Conservation (phyloP, 2,888 invertebrate genomes). For the Chloromyia formosa region DNA sequence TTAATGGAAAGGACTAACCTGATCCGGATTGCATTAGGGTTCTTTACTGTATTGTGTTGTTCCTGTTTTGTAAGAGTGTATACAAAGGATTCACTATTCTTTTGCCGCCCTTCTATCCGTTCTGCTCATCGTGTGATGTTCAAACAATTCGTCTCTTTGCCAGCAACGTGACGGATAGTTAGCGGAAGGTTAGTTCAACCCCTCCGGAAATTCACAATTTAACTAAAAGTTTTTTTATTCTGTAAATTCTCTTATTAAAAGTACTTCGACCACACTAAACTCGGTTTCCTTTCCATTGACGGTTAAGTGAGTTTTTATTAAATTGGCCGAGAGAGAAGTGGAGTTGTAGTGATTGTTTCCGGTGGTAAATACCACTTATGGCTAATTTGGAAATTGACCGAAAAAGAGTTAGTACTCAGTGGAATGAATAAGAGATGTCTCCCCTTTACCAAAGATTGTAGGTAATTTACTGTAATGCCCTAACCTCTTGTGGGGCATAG, state of each 20-base stretch:
- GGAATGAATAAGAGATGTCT: too few relatives aligned
- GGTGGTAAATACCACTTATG: conserved; percentile 18
- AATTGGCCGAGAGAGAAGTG: conserved; percentile 22
- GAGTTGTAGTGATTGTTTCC: conserved; percentile 34
- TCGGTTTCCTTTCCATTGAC: background rate
- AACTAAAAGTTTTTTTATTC: conserved; percentile 40
- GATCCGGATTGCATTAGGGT: conserved; percentile 32
- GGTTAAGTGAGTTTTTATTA: conserved; percentile 7
- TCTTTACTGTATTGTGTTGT: conserved; percentile 14
- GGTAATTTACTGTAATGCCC: too few relatives aligned
- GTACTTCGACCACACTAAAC: conserved; percentile 3
- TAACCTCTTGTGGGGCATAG: too few relatives aligned
- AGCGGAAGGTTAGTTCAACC: conserved; percentile 29
- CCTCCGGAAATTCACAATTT: conserved; percentile 40
- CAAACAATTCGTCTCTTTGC: background rate
- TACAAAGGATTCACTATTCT: conserved; percentile 24
- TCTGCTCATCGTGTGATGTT: background rate
- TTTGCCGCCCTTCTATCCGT: background rate
- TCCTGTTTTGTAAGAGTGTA: conserved; percentile 7
- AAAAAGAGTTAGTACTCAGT: background rate
- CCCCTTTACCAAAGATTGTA: too few relatives aligned
- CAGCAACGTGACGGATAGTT: conserved; percentile 3
- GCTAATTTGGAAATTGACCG: background rate
- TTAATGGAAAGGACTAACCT: conserved; percentile 32
- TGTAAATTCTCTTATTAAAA: conserved; percentile 32